These are phyloP conservation scores for Calephelis virginiensis DNA, from an alignment of 1,140 invertebrate genomes.

Conservation along the genomic window DNA sequence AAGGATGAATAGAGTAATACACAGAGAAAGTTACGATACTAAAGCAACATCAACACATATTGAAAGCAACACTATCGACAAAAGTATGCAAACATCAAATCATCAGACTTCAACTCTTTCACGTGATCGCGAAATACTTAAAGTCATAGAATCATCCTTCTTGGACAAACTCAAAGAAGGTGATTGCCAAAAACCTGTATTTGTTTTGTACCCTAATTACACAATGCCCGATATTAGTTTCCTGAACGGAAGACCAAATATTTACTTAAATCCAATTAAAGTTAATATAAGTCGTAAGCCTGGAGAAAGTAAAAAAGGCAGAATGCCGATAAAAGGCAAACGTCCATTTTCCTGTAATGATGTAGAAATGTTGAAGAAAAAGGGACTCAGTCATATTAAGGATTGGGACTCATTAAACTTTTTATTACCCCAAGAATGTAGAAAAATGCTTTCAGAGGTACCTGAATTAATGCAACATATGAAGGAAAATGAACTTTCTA, in stretches of 20 bases:
- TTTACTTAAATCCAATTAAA: constrained; percentile 78
- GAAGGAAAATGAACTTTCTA: constrained; percentile 74
- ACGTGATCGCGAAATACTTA: constrained; percentile 69
- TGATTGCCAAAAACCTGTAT: constrained; percentile 85
- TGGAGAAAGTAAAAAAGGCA: constrained; percentile 56
- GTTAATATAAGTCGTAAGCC: constrained; percentile 62
- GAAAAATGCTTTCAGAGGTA: constrained; percentile 85
- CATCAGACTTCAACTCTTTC: constrained; percentile 56
- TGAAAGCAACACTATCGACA: constrained; percentile 82
- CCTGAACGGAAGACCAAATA: constrained; percentile 81
- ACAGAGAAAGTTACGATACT: constrained; percentile 62
- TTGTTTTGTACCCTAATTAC: constrained; percentile 95
- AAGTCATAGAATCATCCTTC: constrained; percentile 83
- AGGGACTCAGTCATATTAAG: constrained; percentile 89
- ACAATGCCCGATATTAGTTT: constrained; percentile 93
- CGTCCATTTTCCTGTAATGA: constrained; percentile 92
- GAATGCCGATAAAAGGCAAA: constrained; percentile 66
- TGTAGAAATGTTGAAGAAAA: constrained; percentile 87
- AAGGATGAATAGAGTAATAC: constrained; percentile 63
- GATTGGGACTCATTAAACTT: constrained; percentile 96
- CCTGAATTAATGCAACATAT: constrained; percentile 85
- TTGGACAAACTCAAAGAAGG: constrained; percentile 82
- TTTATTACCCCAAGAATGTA: constrained; percentile 89
- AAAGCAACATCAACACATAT: constrained; percentile 79
- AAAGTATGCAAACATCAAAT: constrained; percentile 85